These are phyloP conservation scores for Parapsyche elsis DNA, from an alignment of 1,140 invertebrate genomes.

Conservation along the genomic window DNA sequence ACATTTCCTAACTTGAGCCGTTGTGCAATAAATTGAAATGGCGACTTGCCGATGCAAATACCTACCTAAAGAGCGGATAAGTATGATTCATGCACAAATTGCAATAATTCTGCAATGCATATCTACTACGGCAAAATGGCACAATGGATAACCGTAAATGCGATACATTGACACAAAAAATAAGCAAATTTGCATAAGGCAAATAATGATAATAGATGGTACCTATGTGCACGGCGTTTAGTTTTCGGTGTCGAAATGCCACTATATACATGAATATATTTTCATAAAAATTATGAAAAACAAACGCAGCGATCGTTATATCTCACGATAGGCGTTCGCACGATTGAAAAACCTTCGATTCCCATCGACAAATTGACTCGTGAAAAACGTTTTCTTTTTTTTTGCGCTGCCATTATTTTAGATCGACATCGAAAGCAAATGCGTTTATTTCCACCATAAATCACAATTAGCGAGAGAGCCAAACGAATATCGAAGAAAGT, in stretches of 20 bases:
- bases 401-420: background rate
- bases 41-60: background rate
- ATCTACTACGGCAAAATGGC: background rate
- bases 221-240: too few relatives aligned
- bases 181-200: too few relatives aligned
- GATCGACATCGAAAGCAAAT: background rate
- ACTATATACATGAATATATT: too few relatives aligned
- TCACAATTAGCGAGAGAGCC: background rate
- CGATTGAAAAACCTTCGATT: background rate
- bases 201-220: too few relatives aligned
- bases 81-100: slow-evolving; percentile 35
- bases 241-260: too few relatives aligned
- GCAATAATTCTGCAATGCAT: slow-evolving; percentile 36
- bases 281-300: too few relatives aligned
- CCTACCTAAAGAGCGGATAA: background rate
- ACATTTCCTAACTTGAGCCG: background rate
- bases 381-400: background rate
- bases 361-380: background rate
- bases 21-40: background rate
- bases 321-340: background rate
- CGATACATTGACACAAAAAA: too few relatives aligned
- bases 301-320: background rate
- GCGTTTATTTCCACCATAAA: background rate
- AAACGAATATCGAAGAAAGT: background rate
- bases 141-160: too few relatives aligned